Conservation (phyloP, 2,888 invertebrate genomes). For the Mesochorus sp. region DNA sequence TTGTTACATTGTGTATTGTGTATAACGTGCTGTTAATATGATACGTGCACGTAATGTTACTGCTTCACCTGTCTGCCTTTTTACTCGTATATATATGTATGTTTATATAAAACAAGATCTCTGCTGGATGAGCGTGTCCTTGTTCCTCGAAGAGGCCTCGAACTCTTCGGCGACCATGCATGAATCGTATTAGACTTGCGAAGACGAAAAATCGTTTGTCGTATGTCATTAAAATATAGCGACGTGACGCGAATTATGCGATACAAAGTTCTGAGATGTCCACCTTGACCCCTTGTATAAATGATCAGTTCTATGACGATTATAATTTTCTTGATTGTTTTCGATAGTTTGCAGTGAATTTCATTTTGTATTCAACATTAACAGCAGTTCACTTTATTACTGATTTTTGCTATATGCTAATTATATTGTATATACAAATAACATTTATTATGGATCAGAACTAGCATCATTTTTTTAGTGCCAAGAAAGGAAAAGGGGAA, state of each 20-base stretch:
- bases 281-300: slow-evolving; percentile 20
- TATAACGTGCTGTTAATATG: slow-evolving; percentile 29
- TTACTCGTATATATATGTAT: not conserved
- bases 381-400: too few relatives aligned
- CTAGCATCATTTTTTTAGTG: not conserved
- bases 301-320: not conserved
- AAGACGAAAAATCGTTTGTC: slow-evolving; percentile 19
- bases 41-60: slow-evolving; percentile 11
- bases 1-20: slow-evolving; percentile 38
- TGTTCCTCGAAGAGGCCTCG: slow-evolving; percentile 32
- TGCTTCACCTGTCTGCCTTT: slow-evolving; percentile 31
- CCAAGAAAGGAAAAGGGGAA: not conserved
- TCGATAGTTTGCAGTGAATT: not conserved
- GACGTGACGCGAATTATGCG: slow-evolving; percentile 43
- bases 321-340: not conserved
- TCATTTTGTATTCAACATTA: too few relatives aligned
- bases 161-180: slow-evolving; percentile 21
- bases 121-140: slow-evolving; percentile 11
- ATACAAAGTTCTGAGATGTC: slow-evolving; percentile 1
- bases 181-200: slow-evolving; percentile 13
- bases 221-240: slow-evolving; percentile 23
- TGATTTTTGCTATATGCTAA: too few relatives aligned
- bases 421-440: too few relatives aligned
- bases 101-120: not conserved
- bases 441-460: too few relatives aligned